Conservation (phyloP, 2,797 vertebrate species). For the Channa striata region DNA sequence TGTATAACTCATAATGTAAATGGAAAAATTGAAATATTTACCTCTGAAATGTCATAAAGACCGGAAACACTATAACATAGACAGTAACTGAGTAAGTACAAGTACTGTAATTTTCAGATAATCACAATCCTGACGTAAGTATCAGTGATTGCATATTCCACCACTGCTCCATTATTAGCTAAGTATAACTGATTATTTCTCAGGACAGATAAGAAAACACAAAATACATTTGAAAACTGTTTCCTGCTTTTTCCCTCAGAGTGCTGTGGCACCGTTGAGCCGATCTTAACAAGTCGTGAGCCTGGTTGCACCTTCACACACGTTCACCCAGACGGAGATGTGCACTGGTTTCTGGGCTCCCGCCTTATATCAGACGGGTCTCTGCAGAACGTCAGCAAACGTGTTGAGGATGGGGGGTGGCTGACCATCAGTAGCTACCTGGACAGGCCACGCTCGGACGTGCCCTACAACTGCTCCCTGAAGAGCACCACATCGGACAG, state of each 20-base stretch:
- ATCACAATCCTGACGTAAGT: too few species aligned
- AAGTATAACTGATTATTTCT: too few species aligned
- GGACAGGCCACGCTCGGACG: fast-evolving
- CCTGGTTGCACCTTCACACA: slow-evolving; percentile 65
- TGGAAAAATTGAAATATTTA: too few species aligned
- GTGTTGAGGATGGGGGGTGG: slow-evolving; percentile 36
- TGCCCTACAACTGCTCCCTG: slow-evolving; percentile 67
- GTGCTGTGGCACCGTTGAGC: slow-evolving; percentile 10
- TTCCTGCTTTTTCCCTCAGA: slow-evolving; percentile 57
- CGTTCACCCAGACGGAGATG: slow-evolving; percentile 66
- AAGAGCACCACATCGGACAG: slow-evolving; percentile 44
- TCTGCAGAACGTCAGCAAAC: slow-evolving; percentile 3
- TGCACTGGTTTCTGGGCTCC: slow-evolving; percentile 70
- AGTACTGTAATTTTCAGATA: too few species aligned
- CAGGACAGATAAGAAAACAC: too few species aligned
- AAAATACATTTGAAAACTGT: not conserved
- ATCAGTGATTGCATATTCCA: too few species aligned
- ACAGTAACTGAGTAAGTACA: too few species aligned
- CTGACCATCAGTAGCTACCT: slow-evolving; percentile 55
- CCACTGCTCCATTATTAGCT: too few species aligned
- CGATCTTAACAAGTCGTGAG: fast-evolving
- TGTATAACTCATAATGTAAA: too few species aligned
- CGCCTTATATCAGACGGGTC: slow-evolving; percentile 26
- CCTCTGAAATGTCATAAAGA: too few species aligned
- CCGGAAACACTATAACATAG: too few species aligned